Conservation (phyloP, 2,797 vertebrate genomes). For the Ficedula albicollis region DNA sequence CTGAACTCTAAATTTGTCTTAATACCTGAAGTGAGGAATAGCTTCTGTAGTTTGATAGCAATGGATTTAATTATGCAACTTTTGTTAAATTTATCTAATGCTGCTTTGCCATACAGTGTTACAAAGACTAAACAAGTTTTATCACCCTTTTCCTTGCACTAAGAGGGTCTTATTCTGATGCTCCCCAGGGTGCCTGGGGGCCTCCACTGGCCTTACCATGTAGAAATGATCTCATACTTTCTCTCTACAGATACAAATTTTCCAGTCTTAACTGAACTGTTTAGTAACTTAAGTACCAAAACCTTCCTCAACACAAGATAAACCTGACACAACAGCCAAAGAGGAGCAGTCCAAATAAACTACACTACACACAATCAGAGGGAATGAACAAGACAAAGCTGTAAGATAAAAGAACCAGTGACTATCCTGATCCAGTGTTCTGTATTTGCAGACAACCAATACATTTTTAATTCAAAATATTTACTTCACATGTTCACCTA, state of each 20-base stretch:
- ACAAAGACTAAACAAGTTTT: background rate
- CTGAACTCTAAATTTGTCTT: slow-evolving; percentile 32
- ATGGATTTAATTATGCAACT: slow-evolving; percentile 21
- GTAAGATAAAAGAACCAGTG: background rate
- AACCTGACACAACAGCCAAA: background rate
- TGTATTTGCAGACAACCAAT: background rate
- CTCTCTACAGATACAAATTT: background rate
- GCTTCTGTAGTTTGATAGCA: background rate
- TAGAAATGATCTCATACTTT: background rate
- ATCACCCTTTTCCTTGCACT: background rate
- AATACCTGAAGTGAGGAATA: slow-evolving; percentile 10
- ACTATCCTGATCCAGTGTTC: background rate
- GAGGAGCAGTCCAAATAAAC: background rate
- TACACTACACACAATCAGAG: background rate
- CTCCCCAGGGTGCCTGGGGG: background rate
- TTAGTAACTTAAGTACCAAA: background rate
- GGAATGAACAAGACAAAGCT: background rate
- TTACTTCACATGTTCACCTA: background rate
- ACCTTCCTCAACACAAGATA: background rate
- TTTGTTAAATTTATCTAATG: slow-evolving; percentile 2
- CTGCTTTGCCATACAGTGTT: background rate
- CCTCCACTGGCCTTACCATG: background rate
- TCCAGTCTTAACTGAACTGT: background rate
- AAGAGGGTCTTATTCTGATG: background rate
- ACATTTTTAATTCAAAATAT: background rate